Evolutionary conservation across 1,140 invertebrate species (phyloP).

Genomic region (Saccostrea glomerata): DNA sequence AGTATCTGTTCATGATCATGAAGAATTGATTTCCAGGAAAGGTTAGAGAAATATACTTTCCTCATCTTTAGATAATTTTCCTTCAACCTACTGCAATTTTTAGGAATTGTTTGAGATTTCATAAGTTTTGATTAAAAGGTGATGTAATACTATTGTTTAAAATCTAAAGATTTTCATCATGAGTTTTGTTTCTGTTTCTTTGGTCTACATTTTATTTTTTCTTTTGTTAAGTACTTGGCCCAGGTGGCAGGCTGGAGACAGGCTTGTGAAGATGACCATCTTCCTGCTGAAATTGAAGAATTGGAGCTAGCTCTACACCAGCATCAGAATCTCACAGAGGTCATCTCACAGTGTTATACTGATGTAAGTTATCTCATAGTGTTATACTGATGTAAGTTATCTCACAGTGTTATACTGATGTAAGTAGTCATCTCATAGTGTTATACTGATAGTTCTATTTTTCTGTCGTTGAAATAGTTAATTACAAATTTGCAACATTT

Average conservation of each 20-base stretch:
- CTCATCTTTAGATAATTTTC: not conserved
- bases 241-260: constrained; percentile 94
- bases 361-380: constrained; percentile 84
- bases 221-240: constrained; percentile 87
- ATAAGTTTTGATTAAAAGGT: too few species aligned
- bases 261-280: constrained; percentile 86
- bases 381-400: too few species aligned
- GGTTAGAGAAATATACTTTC: not conserved
- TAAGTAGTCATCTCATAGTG: too few species aligned
- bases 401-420: too few species aligned
- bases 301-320: constrained; percentile 94
- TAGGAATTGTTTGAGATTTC: not conserved
- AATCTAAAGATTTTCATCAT: not conserved
- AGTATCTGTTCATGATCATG: not conserved
- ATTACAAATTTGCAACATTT: too few species aligned
- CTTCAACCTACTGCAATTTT: not conserved
- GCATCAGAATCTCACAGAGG: constrained; percentile 96
- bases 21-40: not conserved
- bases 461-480: too few species aligned
- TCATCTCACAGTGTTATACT: constrained; percentile 97
- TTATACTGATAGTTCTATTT: too few species aligned
- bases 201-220: not conserved
- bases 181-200: not conserved
- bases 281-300: constrained; percentile 91
- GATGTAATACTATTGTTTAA: not conserved